Conservation (phyloP, 2,113 vertebrate species). For the Ochotona princeps region DNA sequence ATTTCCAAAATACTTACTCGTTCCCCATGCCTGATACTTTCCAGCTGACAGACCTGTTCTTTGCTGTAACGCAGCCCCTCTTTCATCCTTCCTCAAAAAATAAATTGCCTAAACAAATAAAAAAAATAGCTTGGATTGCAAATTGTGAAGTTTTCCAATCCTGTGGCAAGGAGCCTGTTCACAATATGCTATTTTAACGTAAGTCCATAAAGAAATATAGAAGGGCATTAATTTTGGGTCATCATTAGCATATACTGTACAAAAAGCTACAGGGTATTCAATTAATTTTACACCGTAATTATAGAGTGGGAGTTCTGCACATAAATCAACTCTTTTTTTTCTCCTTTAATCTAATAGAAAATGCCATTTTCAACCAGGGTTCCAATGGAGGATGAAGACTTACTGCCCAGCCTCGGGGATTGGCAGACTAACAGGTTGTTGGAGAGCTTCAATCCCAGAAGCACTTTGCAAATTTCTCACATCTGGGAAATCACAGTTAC, state of each 20-base stretch:
- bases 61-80: slow-evolving; percentile 55
- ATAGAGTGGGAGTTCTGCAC: slow-evolving; percentile 78
- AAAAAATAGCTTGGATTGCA: slow-evolving; percentile 82
- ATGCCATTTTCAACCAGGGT: slow-evolving; percentile 75
- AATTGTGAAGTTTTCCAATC: slow-evolving; percentile 83
- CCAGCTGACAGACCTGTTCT: slow-evolving; percentile 26
- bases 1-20: slow-evolving; percentile 61
- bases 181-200: slow-evolving; percentile 84
- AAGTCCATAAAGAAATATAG: slow-evolving; percentile 87
- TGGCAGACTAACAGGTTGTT: slow-evolving; percentile 63
- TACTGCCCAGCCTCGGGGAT: slow-evolving; percentile 48
- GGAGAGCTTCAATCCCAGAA: slow-evolving; percentile 65
- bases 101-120: slow-evolving; percentile 82
- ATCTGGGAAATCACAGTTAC: slow-evolving; percentile 69
- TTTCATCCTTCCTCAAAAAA: slow-evolving; percentile 68
- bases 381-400: slow-evolving; percentile 49
- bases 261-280: slow-evolving; percentile 84
- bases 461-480: slow-evolving; percentile 72
- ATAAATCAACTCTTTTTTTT: slow-evolving; percentile 82
- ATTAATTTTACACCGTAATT: slow-evolving; percentile 87
- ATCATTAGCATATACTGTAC: slow-evolving; percentile 84
- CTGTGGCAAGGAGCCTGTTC: slow-evolving; percentile 82
- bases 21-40: slow-evolving; percentile 13
- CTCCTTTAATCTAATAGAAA: slow-evolving; percentile 29
- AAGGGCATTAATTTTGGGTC: slow-evolving; percentile 84